These are phyloP conservation scores for Frankliniella intonsa DNA, from an alignment of 2,888 invertebrate genomes.

Conservation along the genomic window DNA sequence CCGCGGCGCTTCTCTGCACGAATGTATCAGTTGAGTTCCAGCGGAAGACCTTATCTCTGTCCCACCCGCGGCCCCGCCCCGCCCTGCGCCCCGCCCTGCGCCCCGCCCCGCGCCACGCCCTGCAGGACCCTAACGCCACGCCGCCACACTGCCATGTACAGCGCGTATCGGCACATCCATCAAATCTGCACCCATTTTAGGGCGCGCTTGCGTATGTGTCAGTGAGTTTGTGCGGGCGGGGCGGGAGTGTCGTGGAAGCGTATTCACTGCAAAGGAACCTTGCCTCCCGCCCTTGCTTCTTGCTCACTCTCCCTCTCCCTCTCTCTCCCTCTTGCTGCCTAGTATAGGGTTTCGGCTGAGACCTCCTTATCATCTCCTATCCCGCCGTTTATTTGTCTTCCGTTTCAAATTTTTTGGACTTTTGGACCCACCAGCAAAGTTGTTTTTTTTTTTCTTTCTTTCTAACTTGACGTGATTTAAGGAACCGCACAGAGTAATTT, in stretches of 20 bases:
- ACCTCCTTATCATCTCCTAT: too few relatives aligned
- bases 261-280: neutral
- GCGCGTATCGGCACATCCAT: neutral
- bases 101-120: neutral
- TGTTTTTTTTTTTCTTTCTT: too few relatives aligned
- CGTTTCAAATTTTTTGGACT: too few relatives aligned
- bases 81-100: neutral
- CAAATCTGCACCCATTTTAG: neutral
- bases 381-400: too few relatives aligned
- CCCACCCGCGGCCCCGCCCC: neutral
- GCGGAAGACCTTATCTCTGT: constrained; percentile 12
- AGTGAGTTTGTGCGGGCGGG: neutral
- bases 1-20: neutral
- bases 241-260: neutral
- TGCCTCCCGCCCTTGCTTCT: neutral
- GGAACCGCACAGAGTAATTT: too few relatives aligned
- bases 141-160: too few relatives aligned
- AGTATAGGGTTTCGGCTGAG: too few relatives aligned
- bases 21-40: constrained; percentile 7
- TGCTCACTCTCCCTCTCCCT: neutral
- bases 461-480: too few relatives aligned
- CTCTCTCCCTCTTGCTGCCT: neutral
- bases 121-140: too few relatives aligned
- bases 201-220: neutral
- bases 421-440: too few relatives aligned